These are phyloP conservation scores for Xanthia togata DNA, from an alignment of 2,888 invertebrate species.

Conservation along the genomic window DNA sequence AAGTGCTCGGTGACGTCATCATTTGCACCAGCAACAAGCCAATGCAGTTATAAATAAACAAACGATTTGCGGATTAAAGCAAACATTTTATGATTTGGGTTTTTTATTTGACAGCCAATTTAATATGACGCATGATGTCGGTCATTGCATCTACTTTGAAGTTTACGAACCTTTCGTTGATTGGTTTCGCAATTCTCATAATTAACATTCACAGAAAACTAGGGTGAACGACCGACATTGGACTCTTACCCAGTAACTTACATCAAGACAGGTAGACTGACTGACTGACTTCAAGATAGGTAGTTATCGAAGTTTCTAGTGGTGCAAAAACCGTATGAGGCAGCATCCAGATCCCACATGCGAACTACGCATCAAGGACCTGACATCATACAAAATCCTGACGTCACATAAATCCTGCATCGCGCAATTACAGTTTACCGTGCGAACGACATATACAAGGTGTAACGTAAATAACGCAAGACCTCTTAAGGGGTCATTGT, in stretches of 20 bases:
- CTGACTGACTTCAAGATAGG: not conserved
- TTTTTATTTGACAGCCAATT: constrained; percentile 24
- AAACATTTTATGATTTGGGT: constrained; percentile 13
- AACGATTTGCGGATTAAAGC: constrained; percentile 45
- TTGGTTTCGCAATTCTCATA: not conserved
- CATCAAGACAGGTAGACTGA: too few species aligned
- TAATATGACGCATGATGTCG: not conserved
- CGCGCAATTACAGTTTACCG: too few species aligned
- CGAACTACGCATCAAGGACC: too few species aligned
- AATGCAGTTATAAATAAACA: constrained; percentile 56
- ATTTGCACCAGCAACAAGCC: constrained; percentile 33
- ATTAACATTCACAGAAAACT: not conserved
- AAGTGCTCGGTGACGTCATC: constrained; percentile 52
- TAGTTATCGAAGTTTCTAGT: constrained; percentile 10
- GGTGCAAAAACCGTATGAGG: not conserved
- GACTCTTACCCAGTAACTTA: not conserved
- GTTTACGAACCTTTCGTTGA: not conserved
- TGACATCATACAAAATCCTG: too few species aligned
- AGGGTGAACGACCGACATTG: constrained; percentile 1
- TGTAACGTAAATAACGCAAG: too few species aligned
- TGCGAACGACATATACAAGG: too few species aligned
- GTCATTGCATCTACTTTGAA: not conserved
- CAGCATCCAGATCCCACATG: too few species aligned
- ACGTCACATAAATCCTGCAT: too few species aligned
- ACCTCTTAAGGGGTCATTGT: too few species aligned